These are phyloP conservation scores for Monarcha castaneiventris DNA, from an alignment of 2,113 vertebrate species.

Conservation along the genomic window DNA sequence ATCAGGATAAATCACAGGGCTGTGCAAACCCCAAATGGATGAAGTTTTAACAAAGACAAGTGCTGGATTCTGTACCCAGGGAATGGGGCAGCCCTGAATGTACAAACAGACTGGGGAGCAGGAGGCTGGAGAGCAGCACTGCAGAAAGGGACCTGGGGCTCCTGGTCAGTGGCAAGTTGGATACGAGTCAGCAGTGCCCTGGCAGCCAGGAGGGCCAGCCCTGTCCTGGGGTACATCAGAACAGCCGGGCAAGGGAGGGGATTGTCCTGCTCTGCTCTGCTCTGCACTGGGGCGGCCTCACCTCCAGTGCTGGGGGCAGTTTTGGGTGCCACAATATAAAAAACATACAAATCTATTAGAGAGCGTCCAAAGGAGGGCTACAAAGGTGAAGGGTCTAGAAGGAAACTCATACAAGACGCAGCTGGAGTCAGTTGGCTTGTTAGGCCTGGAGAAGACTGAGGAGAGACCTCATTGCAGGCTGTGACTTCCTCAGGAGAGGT, in stretches of 20 bases:
- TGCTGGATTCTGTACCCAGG: background rate
- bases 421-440: background rate
- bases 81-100: background rate
- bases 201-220: background rate
- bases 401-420: background rate
- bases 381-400: background rate
- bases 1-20: background rate
- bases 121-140: background rate
- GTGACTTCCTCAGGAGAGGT: background rate
- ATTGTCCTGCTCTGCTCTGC: background rate
- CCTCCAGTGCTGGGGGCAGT: background rate
- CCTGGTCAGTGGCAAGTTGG: fast-evolving
- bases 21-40: background rate
- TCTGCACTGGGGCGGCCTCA: background rate
- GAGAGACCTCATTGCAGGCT: background rate
- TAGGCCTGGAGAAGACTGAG: background rate
- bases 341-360: background rate
- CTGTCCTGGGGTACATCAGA: background rate
- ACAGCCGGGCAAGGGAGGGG: fast-evolving
- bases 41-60: background rate
- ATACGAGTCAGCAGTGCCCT: background rate
- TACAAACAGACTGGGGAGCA: fast-evolving
- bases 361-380: background rate
- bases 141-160: background rate
- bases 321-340: background rate